A percentile compares a stretch with the other conserved stretches of the same genome.
Conservation (phyloP, 1,140 invertebrate genomes). For the Magallana gigas region DNA sequence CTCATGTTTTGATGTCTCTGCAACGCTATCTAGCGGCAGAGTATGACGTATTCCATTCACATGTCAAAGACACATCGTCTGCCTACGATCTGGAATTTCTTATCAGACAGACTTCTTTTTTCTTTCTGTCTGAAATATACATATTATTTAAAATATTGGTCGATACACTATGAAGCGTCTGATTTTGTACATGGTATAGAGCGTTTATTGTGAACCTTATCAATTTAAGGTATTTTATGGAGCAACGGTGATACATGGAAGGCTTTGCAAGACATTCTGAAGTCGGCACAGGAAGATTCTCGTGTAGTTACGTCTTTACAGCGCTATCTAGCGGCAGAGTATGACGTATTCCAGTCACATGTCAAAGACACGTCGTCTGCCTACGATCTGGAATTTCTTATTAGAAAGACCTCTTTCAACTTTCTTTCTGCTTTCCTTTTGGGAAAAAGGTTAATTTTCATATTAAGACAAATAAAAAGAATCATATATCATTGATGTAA, state of each 20-base stretch:
- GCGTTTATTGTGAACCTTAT: too few species aligned
- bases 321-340: constrained; percentile 14
- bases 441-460: not conserved
- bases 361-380: not conserved
- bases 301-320: not conserved
- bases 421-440: constrained; percentile 5
- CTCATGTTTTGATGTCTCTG: not conserved
- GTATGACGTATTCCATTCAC: not conserved
- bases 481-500: too few species aligned
- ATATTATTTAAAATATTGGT: too few species aligned
- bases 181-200: too few species aligned
- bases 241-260: not conserved
- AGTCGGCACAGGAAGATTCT: not conserved
- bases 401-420: constrained; percentile 1
- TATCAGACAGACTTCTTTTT: too few species aligned
- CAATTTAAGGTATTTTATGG: not conserved
- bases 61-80: not conserved
- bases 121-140: too few species aligned
- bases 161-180: too few species aligned
- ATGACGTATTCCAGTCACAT: not conserved
- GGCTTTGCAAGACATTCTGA: not conserved
- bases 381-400: constrained; percentile 1
- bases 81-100: too few species aligned
- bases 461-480: too few species aligned
- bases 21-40: not conserved